Percentiles rank a stretch among this genome's conserved stretches.
phyloP scores from a whole-genome alignment of 1,140 invertebrate genomes.

The Listronotus bonariensis region DNA sequence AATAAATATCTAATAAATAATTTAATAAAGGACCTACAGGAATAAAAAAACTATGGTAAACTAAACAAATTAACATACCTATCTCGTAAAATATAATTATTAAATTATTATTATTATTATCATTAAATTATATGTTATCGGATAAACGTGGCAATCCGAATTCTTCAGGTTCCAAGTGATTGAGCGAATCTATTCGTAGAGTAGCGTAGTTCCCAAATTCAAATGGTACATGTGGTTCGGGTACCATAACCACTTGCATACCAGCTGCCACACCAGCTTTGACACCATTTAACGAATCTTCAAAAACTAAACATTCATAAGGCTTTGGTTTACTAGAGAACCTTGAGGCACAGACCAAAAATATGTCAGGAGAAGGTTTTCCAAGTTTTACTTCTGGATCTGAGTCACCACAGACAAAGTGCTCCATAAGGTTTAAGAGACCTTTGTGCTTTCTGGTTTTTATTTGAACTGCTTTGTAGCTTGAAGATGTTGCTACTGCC shows the following conservation, averaged over 20 bases:
- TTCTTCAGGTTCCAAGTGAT: constrained; percentile 74
- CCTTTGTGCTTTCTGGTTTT: constrained; percentile 76
- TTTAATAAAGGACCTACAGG: no score
- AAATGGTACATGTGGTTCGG: constrained; percentile 47
- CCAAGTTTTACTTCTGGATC: constrained; percentile 87
- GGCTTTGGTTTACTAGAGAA: constrained; percentile 75
- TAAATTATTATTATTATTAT: no score
- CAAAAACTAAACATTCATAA: constrained; percentile 69
- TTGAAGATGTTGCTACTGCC: constrained; percentile 87
- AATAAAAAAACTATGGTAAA: no score
- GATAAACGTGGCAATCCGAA: constrained; percentile 67
- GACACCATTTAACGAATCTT: constrained; percentile 91
- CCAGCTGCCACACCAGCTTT: constrained; percentile 78
- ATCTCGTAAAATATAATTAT: no score
- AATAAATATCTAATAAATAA: no score
- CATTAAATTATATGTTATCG: no score
- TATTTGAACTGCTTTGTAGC: constrained; percentile 71
- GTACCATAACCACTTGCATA: constrained; percentile 83
- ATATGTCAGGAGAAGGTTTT: constrained; percentile 94
- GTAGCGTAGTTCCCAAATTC: constrained; percentile 65
- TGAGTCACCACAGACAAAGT: constrained; percentile 81
- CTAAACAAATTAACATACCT: background rate
- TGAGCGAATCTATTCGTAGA: constrained; percentile 69
- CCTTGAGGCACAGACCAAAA: constrained; percentile 79
- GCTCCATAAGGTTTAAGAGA: constrained; percentile 78